Conservation (phyloP, 2,113 vertebrate genomes). For the Carettochelys insculpta region DNA sequence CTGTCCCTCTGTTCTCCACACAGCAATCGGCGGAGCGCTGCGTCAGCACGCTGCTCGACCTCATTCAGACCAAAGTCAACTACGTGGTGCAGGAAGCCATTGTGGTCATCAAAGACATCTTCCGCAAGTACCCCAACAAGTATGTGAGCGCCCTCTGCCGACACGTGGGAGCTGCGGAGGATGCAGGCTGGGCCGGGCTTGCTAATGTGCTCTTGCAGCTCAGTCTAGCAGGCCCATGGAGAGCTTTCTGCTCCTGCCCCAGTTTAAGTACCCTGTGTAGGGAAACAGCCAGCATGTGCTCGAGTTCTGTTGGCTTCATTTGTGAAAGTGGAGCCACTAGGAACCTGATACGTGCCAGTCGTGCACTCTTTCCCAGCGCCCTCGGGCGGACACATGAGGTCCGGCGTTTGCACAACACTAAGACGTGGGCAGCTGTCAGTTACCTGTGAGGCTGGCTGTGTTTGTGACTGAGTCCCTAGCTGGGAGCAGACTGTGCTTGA, state of each 20-base stretch:
- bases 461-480: background rate
- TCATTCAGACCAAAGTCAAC: conserved; percentile 98
- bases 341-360: background rate
- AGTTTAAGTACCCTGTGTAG: background rate
- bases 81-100: conserved; percentile 99
- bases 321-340: background rate
- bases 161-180: no score
- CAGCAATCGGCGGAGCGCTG: conserved; percentile 98
- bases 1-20: background rate
- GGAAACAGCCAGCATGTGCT: background rate
- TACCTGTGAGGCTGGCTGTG: background rate
- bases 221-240: rapidly evolving
- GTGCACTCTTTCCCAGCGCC: background rate
- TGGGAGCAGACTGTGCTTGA: background rate
- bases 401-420: background rate
- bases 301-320: background rate
- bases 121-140: conserved; percentile 99
- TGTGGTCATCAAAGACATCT: conserved; percentile 98
- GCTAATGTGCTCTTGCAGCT: background rate
- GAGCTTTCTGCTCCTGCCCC: rapidly evolving
- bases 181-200: rapidly evolving
- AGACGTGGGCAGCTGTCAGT: background rate
- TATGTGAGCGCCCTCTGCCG: conserved; percentile 68
- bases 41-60: conserved; percentile 94
- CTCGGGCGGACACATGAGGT: no score